A percentile compares a stretch with the other conserved stretches of the same genome.
Conservation (phyloP, 2,888 invertebrate genomes). For the Metacarcinus magister region DNA sequence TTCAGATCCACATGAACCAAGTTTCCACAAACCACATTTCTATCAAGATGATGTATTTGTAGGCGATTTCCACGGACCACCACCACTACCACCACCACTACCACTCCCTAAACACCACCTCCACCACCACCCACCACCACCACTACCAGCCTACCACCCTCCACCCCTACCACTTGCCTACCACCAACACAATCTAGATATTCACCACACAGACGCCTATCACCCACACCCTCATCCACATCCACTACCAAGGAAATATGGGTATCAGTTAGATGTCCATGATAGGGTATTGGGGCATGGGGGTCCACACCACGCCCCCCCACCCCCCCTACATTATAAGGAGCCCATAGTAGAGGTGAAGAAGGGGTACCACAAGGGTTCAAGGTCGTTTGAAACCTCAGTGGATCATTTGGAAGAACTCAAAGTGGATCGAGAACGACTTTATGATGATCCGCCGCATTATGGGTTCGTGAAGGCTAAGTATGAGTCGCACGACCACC, state of each 20-base stretch:
- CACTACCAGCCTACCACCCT: constrained; percentile 55
- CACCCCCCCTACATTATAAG: background rate
- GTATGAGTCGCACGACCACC: constrained; percentile 31
- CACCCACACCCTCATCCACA: constrained; percentile 31
- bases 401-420: constrained; percentile 54
- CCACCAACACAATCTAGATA: constrained; percentile 11
- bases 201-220: constrained; percentile 26
- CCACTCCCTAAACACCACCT: constrained; percentile 55
- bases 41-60: constrained; percentile 48
- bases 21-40: constrained; percentile 65
- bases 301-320: background rate
- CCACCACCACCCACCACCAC: constrained; percentile 39
- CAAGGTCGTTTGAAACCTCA: constrained; percentile 70
- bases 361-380: constrained; percentile 71
- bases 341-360: constrained; percentile 67
- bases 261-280: constrained; percentile 50
- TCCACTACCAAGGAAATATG: constrained; percentile 47
- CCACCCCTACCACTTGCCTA: too few species aligned
- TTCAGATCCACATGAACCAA: constrained; percentile 64
- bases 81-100: constrained; percentile 68
- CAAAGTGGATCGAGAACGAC: constrained; percentile 55
- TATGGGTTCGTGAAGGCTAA: constrained; percentile 75
- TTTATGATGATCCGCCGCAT: constrained; percentile 69
- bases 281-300: background rate
- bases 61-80: constrained; percentile 55